Conservation (phyloP, 2,113 vertebrate genomes). For the Girardinichthys multiradiatus region DNA sequence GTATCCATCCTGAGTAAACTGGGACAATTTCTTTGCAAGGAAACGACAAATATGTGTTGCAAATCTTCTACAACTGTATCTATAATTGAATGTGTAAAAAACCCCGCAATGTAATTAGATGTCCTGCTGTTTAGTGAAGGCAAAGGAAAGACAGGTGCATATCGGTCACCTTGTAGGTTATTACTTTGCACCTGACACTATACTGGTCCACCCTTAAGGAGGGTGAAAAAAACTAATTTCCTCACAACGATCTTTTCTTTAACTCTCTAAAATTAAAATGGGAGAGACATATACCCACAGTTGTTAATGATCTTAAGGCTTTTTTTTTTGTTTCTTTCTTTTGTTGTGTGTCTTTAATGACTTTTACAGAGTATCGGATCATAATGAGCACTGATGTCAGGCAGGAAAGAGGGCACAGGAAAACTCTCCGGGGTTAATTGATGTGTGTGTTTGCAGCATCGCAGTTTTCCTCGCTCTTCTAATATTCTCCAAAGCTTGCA, state of each 20-base stretch:
- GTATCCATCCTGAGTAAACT: slow-evolving; percentile 23
- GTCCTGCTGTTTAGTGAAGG: slow-evolving; percentile 42
- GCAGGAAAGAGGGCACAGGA: slow-evolving; percentile 20
- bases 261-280: slow-evolving; percentile 8
- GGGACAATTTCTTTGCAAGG: slow-evolving; percentile 30
- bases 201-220: slow-evolving; percentile 35
- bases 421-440: slow-evolving; percentile 66
- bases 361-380: slow-evolving; percentile 13
- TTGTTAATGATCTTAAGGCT: background rate
- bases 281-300: background rate
- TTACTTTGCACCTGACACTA: slow-evolving; percentile 63
- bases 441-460: slow-evolving; percentile 42
- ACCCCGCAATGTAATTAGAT: slow-evolving; percentile 68
- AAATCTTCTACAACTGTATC: slow-evolving; percentile 53
- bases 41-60: slow-evolving; percentile 54
- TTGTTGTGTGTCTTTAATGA: slow-evolving; percentile 26
- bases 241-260: slow-evolving; percentile 6
- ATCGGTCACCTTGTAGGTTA: slow-evolving; percentile 64
- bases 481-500: slow-evolving; percentile 43
- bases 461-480: slow-evolving; percentile 43
- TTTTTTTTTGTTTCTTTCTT: slow-evolving; percentile 1
- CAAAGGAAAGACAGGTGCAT: slow-evolving; percentile 30
- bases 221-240: background rate
- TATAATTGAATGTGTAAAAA: slow-evolving; percentile 52
- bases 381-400: slow-evolving; percentile 51